Base-by-base conservation (phyloP, 64 coral and sea anemone genomes). In the Montipora cactus region DNA sequence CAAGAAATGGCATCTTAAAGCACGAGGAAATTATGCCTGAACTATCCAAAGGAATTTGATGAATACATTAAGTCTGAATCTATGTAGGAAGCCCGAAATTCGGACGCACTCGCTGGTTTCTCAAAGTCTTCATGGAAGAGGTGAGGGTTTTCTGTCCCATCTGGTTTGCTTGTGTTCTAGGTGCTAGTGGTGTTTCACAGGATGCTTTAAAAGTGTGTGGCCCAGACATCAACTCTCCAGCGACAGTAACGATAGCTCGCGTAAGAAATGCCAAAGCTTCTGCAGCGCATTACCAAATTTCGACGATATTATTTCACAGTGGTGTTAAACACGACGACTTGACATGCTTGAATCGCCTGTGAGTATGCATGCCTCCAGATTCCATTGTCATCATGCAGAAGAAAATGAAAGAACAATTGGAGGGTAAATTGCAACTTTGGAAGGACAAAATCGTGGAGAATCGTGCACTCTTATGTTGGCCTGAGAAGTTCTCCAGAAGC, bases 1-100 rank as follows among this genome's bases (percentile, higher is more conserved):
- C 10, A 21, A 77, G 16, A 85, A 85, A 51, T 92, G 81, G 90
- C 81, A 66, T 85, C 47, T 12, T 92, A 15, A 81, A 85, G 11
- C 90, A 92, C 51, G 72, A 79, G n/a, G 83, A 87, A 68, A 59
- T 93, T 87, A 7, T 10, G 9, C 49, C 86, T 5, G 86, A 88
- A 50, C 21, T 5, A 71, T 76, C n/a, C 10, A 19, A 7, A 4
- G 4, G 86, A 88, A 44, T 88, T 88, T 15, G 13, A 57, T 16
- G 49, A 76, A 12, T 88, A 88, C 49, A 8, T 88, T 3, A 74
- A 57, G 53, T 88, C 48, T 9, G 86, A 20, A 3, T 28, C 52
- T 49, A 57, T 76, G 50, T 58, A 62, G 19, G 46, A 61, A 25
- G 21, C 47, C 16, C 0, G 68, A 88, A 75, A 88, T 73, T 51